Evolutionary conservation across 2,797 vertebrate species (phyloP).

Genomic region (Sus cebifrons): DNA sequence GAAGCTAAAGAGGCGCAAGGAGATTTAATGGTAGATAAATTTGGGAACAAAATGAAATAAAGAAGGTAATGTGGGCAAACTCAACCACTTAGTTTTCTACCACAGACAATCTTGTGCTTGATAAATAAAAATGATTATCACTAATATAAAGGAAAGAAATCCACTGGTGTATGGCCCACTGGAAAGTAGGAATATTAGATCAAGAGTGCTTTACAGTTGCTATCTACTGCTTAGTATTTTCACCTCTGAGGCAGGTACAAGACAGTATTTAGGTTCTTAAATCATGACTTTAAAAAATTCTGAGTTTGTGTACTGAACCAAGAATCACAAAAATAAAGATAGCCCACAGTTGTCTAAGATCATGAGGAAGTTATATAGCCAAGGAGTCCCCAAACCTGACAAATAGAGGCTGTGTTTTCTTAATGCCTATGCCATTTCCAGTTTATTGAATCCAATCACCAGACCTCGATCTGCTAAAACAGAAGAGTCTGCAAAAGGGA

Average conservation of each 20-base stretch:
- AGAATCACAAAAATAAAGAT: neutral
- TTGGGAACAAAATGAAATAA: neutral
- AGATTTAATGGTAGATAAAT: neutral
- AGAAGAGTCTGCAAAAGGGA: neutral
- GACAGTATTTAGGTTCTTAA: neutral
- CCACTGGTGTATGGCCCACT: neutral
- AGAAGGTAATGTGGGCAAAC: neutral
- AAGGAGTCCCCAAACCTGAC: neutral
- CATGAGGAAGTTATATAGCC: neutral
- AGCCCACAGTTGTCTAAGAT: neutral
- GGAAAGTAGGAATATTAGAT: neutral
- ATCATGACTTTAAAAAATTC: constrained; percentile 4
- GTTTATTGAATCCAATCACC: neutral
- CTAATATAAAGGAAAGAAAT: neutral
- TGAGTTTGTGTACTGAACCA: neutral
- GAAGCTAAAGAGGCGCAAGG: neutral
- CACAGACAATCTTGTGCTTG: neutral
- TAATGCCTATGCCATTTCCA: neutral
- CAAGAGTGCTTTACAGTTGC: neutral
- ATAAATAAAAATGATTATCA: neutral
- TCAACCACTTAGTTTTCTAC: neutral
- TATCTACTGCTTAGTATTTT: neutral
- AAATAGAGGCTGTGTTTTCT: neutral
- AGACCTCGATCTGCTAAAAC: neutral
- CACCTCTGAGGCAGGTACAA: neutral